Conservation (phyloP, 2,888 invertebrate species). For the Zygothrica quintamaculata region DNA sequence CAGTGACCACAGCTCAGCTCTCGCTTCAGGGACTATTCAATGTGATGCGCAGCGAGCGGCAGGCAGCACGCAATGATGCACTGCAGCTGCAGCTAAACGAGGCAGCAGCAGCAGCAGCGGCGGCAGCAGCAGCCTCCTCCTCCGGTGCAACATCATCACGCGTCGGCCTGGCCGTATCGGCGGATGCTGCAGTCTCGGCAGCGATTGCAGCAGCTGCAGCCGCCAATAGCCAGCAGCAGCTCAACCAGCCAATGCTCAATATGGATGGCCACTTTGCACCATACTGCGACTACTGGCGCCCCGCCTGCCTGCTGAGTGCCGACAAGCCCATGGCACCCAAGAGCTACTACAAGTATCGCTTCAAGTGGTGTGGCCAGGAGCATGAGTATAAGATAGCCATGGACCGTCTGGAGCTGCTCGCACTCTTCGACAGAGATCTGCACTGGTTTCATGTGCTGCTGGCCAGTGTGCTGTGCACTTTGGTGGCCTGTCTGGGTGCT, state of each 20-base stretch:
- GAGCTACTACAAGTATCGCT: conserved; percentile 84
- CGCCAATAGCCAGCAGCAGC: conserved; percentile 41
- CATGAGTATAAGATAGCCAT: conserved; percentile 90
- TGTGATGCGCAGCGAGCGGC: conserved; percentile 76
- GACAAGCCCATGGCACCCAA: conserved; percentile 82
- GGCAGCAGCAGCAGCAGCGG: conserved; percentile 23
- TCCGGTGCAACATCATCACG: conserved; percentile 29
- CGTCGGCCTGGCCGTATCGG: conserved; percentile 22
- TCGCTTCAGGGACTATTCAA: conserved; percentile 81
- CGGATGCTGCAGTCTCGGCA: conserved; percentile 25
- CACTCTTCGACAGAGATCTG: conserved; percentile 96
- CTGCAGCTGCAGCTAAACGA: conserved; percentile 63
- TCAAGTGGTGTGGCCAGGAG: conserved; percentile 81
- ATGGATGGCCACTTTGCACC: conserved; percentile 81
- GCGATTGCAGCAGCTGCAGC: conserved; percentile 35
- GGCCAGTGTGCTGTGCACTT: conserved; percentile 92
- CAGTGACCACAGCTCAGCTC: conserved; percentile 48
- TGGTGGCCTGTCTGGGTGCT: conserved; percentile 94
- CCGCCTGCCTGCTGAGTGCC: conserved; percentile 80
- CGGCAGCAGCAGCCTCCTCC: conserved; percentile 23
- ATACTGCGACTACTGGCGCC: conserved; percentile 84
- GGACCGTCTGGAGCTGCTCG: conserved; percentile 95
- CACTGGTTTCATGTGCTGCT: conserved; percentile 90
- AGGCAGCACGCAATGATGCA: conserved; percentile 55
- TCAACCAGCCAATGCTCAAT: conserved; percentile 77